These are phyloP conservation scores for Cricetomys ansorgei DNA, from an alignment of 2,113 vertebrate species.

Conservation along the genomic window DNA sequence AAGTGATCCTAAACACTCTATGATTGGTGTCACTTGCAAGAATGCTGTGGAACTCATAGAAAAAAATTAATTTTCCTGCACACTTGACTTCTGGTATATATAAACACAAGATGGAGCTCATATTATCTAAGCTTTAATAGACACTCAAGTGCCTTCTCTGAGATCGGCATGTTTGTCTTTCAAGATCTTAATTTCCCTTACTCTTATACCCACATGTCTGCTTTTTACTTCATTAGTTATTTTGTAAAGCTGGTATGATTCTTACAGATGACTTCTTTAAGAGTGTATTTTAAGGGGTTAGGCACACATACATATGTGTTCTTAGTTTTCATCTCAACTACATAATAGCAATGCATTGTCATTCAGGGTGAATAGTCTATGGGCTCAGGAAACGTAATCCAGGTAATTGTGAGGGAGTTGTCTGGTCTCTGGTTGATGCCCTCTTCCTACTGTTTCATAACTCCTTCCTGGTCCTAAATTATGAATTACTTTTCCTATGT, in stretches of 20 bases:
- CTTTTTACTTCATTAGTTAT: not conserved
- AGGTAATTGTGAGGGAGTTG: not conserved
- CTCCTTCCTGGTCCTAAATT: not conserved
- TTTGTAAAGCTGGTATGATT: not conserved
- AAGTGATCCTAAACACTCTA: too few relatives aligned
- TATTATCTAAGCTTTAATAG: not conserved
- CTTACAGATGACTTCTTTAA: not conserved
- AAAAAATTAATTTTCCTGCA: too few relatives aligned
- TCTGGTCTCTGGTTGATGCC: not conserved
- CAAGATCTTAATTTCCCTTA: not conserved
- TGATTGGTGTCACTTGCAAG: too few relatives aligned
- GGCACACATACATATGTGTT: not conserved
- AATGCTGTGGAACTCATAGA: too few relatives aligned
- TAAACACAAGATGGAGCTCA: not conserved
- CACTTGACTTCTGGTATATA: too few relatives aligned
- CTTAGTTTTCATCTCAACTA: not conserved
- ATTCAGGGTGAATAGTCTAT: not conserved
- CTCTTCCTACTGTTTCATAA: not conserved
- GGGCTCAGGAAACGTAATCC: not conserved
- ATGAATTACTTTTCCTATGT: not conserved
- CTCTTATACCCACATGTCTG: not conserved
- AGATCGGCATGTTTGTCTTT: not conserved
- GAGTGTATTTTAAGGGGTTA: not conserved
- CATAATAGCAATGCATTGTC: not conserved
- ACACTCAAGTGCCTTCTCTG: not conserved